A percentile compares a stretch with the other conserved stretches of the same genome.
phyloP scores from a whole-genome alignment of 2,888 invertebrate genomes.

The Craniophora ligustri region DNA sequence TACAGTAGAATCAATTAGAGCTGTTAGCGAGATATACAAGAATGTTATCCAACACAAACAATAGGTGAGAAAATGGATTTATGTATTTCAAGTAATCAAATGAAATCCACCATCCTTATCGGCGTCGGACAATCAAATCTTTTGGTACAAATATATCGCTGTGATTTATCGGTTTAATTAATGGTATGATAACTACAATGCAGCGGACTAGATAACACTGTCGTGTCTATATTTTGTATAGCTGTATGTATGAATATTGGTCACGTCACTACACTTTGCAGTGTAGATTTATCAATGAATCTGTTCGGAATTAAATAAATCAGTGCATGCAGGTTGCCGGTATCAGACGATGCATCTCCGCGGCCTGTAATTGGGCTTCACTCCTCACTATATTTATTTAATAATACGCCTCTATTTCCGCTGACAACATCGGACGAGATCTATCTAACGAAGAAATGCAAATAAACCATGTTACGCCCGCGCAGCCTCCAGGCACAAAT shows the following conservation, averaged over 20 bases:
- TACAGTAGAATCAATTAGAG: neutral
- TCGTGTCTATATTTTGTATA: slow-evolving; percentile 11
- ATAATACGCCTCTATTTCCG: slow-evolving; percentile 68
- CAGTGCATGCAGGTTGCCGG: slow-evolving; percentile 49
- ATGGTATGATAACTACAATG: slow-evolving; percentile 33
- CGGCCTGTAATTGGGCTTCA: slow-evolving; percentile 63
- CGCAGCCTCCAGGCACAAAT: slow-evolving; percentile 27
- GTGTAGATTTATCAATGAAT: slow-evolving; percentile 50
- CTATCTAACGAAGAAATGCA: slow-evolving; percentile 53
- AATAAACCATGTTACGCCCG: slow-evolving; percentile 39
- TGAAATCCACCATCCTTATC: slow-evolving; percentile 27
- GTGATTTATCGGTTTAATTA: slow-evolving; percentile 47
- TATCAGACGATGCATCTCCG: slow-evolving; percentile 61
- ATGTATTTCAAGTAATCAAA: slow-evolving; percentile 31
- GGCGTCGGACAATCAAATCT: slow-evolving; percentile 35
- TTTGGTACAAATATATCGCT: slow-evolving; percentile 34
- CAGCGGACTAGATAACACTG: slow-evolving; percentile 11
- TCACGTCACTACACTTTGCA: slow-evolving; percentile 29
- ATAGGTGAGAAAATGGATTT: slow-evolving; percentile 18
- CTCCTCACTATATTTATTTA: slow-evolving; percentile 61
- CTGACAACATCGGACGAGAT: slow-evolving; percentile 59
- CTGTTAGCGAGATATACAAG: neutral
- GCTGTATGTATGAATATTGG: slow-evolving; percentile 13
- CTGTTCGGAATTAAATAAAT: slow-evolving; percentile 59
- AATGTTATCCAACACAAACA: slow-evolving; percentile 11